Base-by-base conservation (phyloP, 2,888 invertebrate genomes). In the Protonemura montana region DNA sequence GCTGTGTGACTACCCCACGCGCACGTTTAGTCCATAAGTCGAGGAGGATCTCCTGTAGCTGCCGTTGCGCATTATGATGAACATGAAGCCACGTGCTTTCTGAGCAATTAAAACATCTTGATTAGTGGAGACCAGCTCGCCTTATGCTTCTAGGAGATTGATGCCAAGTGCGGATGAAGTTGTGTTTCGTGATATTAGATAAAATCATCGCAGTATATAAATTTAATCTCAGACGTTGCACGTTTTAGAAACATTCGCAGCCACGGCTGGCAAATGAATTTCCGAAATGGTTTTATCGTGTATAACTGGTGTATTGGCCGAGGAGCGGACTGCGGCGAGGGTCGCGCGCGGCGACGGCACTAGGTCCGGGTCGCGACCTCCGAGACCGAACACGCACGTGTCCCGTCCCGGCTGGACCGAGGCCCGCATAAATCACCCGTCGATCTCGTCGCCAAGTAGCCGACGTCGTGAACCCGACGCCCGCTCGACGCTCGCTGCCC, bases 311-410 rank as follows among this genome's bases (percentile, higher is more conserved):
- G 7, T 13, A 16, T 3, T 6, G 35, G 7, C 59, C 59, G 16
- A 59, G 16, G 7, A 2, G 6, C 59, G 16, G 59, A 10, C 21
- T 25, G 16, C 78, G 76, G 78, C 78, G 78, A 28, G 21, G 21
- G 78, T 10, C 10, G 78, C 28, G 78, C 26, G 78, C 26, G 6
- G 21, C 21, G n/a, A 27, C 28, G 78, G 27, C 78, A 28, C n/a
- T n/a, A 30, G 81, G 28, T 30, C 81, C 29, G 81, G 81, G 81
- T 81, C 81, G 30, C 81, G 81, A 81, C 81, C 81, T 3, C 78
- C 28, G 27, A 1, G 21, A 27, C 28, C 29, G 27, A 7, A 29
- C 29, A 29, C 28, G 30, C 29, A 81, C 29, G 26, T 30, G 81
- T 81, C 81, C 81, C 13, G 3, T 28, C 81, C 81, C 81, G n/a